Conservation (phyloP, 2,113 vertebrate genomes). For the Turdus rufiventris region DNA sequence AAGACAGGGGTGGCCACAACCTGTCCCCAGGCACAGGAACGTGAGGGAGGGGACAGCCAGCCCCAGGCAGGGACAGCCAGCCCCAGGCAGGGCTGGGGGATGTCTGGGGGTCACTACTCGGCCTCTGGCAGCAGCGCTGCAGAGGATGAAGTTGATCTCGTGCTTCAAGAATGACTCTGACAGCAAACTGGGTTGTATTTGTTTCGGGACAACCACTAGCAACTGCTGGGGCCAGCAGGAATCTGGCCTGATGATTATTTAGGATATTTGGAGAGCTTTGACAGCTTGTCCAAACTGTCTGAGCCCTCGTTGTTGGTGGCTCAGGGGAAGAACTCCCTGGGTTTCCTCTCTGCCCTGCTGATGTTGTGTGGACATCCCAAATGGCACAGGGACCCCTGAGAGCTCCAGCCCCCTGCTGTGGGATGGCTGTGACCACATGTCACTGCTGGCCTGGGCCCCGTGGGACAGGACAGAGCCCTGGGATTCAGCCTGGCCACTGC, state of each 20-base stretch:
- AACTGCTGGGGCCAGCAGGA: neutral
- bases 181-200: neutral
- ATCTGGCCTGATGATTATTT: neutral
- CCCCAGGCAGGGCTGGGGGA: accelerated
- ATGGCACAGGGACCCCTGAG: accelerated
- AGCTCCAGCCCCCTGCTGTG: neutral
- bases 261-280: neutral
- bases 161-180: neutral
- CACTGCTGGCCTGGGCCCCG: accelerated
- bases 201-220: neutral
- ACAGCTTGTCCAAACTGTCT: neutral
- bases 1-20: accelerated
- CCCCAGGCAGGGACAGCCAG: no score
- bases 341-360: neutral
- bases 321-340: neutral
- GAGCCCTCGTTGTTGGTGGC: neutral
- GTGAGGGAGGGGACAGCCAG: accelerated
- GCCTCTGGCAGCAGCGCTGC: neutral
- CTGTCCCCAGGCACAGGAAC: accelerated
- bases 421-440: accelerated
- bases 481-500: neutral
- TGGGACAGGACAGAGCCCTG: neutral
- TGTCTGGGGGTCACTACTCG: accelerated
- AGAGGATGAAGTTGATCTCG: neutral
- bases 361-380: neutral